phyloP scores from a whole-genome alignment of 2,888 invertebrate genomes.

The Phengaris alcon region DNA sequence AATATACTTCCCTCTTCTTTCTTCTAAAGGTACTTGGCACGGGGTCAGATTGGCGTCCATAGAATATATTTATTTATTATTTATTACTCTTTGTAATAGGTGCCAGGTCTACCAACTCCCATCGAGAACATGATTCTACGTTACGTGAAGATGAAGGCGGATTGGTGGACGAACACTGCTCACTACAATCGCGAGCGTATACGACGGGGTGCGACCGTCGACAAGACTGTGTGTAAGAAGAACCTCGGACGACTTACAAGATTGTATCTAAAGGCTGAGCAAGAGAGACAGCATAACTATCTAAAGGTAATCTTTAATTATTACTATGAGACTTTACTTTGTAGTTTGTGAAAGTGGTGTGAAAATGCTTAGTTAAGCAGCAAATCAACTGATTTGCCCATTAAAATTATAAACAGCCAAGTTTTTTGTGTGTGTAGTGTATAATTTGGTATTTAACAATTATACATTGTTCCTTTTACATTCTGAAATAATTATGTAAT shows the following conservation, averaged over 20 bases:
- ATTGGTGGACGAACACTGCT: slow-evolving; percentile 99
- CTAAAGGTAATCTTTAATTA: slow-evolving; percentile 83
- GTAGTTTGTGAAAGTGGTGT: no score
- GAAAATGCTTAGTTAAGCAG: no score
- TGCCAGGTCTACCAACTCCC: slow-evolving; percentile 98
- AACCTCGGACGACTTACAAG: slow-evolving; percentile 98
- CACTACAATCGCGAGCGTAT: slow-evolving; percentile 99
- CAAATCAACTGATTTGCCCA: no score
- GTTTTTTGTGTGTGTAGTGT: no score
- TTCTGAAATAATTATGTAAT: no score
- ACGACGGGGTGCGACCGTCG: slow-evolving; percentile 99
- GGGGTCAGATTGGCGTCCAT: no score
- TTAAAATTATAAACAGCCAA: no score
- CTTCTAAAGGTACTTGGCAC: no score
- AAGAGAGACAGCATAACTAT: slow-evolving; percentile 99
- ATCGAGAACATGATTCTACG: slow-evolving; percentile 99
- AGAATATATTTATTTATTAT: no score
- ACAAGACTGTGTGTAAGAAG: slow-evolving; percentile 99
- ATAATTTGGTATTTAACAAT: no score
- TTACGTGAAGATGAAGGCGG: slow-evolving; percentile 99
- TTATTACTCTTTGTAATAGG: slow-evolving; percentile 62
- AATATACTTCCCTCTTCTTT: no score
- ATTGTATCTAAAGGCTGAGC: slow-evolving; percentile 97
- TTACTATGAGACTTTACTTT: background rate
- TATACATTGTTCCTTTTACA: no score